Base-by-base conservation (phyloP, 2,797 vertebrate species). In the Sciurus carolinensis region DNA sequence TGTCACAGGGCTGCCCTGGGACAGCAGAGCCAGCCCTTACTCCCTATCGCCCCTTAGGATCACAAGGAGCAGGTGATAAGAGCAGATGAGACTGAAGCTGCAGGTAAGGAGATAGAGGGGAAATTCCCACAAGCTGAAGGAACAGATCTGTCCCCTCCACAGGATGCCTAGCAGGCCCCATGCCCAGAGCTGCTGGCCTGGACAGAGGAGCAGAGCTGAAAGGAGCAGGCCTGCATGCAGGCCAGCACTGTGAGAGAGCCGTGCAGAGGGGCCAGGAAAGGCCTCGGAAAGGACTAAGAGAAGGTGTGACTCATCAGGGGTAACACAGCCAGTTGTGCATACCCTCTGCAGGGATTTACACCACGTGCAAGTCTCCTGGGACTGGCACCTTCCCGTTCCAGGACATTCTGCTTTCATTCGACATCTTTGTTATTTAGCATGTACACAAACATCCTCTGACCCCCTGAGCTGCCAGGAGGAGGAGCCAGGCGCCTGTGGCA, bases 271-370 rank as follows among this genome's bases (percentile, higher is more conserved):
- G 18, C 2, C 22, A 36, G 81, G 54, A 59, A 66, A n/a, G 82
- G 7, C 59, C 26, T 8, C 4, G 2, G 59, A 24, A 26, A 71
- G 89, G 22, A 3, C 6, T 0, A 0, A 26, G 72, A 83, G 10
- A 18, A 33, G 67, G 6, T 17, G 22, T 2, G 8, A 10, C 7
- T 3, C 26, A 44, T 2, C 6, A 0, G 0, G 73, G 64, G 28
- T 47, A 11, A 69, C 54, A 50, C 62, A 6, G 20, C 50, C 3
- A 8, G 12, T 12, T 28, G 10, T 30, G 8, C 1, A 18, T 0
- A 2, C 42, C 18, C 42, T 12, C 2, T 3, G 1, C 1, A 1
- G 30, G n/a, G 30, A 9, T 2, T 24, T 50, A 10, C 0, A 18
- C 13, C 8, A n/a, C 30, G 15, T 8, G 3, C 8, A 3, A 0